These are phyloP conservation scores for Xanthia togata DNA, from an alignment of 2,888 invertebrate species.

Conservation along the genomic window DNA sequence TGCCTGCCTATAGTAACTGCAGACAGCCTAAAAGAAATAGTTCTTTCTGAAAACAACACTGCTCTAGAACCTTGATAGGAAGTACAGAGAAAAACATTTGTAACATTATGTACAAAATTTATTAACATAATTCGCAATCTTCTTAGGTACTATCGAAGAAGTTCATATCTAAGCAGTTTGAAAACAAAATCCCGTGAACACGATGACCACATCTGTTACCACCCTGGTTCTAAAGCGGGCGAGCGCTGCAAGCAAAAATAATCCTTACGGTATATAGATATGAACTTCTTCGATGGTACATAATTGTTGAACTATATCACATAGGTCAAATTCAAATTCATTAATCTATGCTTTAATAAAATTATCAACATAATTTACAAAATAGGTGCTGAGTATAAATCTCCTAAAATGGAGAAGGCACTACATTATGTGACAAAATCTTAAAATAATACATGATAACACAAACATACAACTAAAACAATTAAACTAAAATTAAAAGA, in stretches of 20 bases:
- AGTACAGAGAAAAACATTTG: background rate
- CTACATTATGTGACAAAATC: background rate
- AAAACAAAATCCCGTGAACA: too few species aligned
- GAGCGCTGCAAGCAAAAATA: too few species aligned
- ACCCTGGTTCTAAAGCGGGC: too few species aligned
- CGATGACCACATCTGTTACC: too few species aligned
- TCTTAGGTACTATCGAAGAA: too few species aligned
- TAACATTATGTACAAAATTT: conserved; percentile 26
- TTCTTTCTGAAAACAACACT: background rate
- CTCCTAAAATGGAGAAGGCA: conserved; percentile 4
- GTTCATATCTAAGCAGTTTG: too few species aligned
- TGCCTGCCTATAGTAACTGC: background rate
- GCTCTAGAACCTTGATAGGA: background rate
- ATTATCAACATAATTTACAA: conserved; percentile 17
- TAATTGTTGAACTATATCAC: conserved; percentile 22
- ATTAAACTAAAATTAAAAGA: conserved; percentile 4
- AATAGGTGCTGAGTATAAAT: background rate
- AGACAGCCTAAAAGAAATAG: background rate
- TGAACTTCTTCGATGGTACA: conserved; percentile 20
- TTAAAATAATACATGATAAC: conserved; percentile 44
- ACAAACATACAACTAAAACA: conserved; percentile 30
- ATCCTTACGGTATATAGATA: too few species aligned
- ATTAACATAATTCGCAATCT: conserved; percentile 27
- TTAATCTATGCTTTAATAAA: conserved; percentile 2
- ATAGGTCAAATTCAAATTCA: conserved; percentile 4